Percentiles rank a stretch among this genome's conserved stretches.
Evolutionary conservation across 2,797 vertebrate species (phyloP).

Genomic region (Acropternis orthonyx): DNA sequence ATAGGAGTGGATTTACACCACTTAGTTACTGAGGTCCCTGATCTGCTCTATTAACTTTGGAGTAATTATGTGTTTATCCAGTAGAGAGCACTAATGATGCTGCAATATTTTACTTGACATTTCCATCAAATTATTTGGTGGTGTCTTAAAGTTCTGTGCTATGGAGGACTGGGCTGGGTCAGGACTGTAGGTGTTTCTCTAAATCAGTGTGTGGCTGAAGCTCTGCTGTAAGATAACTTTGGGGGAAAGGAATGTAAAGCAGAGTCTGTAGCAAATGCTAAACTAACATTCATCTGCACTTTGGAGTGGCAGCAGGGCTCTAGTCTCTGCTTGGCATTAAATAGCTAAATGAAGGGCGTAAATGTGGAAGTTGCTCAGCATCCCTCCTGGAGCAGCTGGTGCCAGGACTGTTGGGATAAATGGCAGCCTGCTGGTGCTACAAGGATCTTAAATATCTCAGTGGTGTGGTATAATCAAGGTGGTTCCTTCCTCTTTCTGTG

Average conservation of each 20-base stretch:
- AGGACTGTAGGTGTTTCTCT: neutral
- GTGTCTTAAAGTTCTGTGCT: neutral
- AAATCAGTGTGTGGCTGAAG: neutral
- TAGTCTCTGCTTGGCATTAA: neutral
- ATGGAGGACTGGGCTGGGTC: neutral
- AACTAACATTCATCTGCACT: rapidly evolving
- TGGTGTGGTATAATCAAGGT: neutral
- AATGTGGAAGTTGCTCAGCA: neutral
- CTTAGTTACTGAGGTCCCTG: neutral
- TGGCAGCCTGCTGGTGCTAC: neutral
- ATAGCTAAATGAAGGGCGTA: neutral
- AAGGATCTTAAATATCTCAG: rapidly evolving
- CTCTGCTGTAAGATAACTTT: neutral
- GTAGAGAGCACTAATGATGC: slow-evolving; percentile 30
- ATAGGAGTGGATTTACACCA: neutral
- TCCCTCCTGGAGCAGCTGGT: neutral
- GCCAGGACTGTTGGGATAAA: neutral
- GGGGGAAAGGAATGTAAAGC: neutral
- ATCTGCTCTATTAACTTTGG: neutral
- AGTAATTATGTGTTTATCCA: slow-evolving; percentile 44
- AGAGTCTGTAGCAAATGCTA: neutral
- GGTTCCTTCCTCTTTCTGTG: neutral
- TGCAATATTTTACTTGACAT: neutral
- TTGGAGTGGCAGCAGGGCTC: neutral
- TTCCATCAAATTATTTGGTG: neutral